phyloP scores from a whole-genome alignment of 2,888 invertebrate species.

The Boloria selene region DNA sequence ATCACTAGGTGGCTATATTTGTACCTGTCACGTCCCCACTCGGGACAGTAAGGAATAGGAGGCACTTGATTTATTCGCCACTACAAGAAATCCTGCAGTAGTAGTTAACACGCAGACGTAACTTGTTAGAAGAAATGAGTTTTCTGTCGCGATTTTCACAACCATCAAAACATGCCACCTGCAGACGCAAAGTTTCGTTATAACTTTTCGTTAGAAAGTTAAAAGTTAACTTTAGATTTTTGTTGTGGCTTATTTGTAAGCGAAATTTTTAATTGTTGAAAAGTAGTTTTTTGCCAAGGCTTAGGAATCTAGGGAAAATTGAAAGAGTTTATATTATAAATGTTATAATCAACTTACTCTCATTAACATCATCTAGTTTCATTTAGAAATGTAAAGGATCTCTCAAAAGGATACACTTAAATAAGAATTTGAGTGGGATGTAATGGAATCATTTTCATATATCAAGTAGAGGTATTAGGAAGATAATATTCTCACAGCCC shows the following conservation, averaged over 20 bases:
- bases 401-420: neutral
- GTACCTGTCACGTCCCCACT: constrained; percentile 55
- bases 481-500: constrained; percentile 30
- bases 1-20: constrained; percentile 42
- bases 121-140: constrained; percentile 34
- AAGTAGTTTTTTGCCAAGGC: too few relatives aligned
- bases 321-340: too few relatives aligned
- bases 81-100: constrained; percentile 58
- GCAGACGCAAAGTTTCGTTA: constrained; percentile 29
- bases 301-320: too few relatives aligned
- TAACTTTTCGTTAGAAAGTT: too few relatives aligned
- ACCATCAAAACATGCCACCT: constrained; percentile 29
- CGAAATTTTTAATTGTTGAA: too few relatives aligned
- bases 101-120: constrained; percentile 62
- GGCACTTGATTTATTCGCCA: constrained; percentile 62
- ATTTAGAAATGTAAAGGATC: too few relatives aligned
- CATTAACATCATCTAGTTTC: too few relatives aligned
- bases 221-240: too few relatives aligned
- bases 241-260: too few relatives aligned
- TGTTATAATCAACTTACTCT: too few relatives aligned
- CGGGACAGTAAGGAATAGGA: constrained; percentile 41
- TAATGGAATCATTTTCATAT: constrained; percentile 23
- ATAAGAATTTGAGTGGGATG: neutral
- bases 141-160: constrained; percentile 29
- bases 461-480: constrained; percentile 23